Base-by-base conservation (phyloP, 2,113 vertebrate genomes). In the Myiozetetes cayanensis region DNA sequence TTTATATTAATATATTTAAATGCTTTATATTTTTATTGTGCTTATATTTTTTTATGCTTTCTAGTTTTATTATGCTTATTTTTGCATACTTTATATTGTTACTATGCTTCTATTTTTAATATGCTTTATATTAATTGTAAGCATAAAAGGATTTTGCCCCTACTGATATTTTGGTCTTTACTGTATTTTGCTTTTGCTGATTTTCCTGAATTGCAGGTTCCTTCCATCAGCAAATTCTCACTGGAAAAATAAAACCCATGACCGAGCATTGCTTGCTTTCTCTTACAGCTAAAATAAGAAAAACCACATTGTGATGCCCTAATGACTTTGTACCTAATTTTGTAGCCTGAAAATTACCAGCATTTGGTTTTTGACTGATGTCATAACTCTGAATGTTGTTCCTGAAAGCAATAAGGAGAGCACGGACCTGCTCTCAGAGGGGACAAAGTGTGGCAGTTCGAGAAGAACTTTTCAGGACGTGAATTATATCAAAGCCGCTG, bases 201-300 rank as follows among this genome's bases (percentile, higher is more conserved):
- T 91, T 83, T 94, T 85, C 63, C 84, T 83, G 71, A 91, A 85
- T 87, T 85, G 66, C 30, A 37, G 28, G 75, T 92, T 94, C 73
- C 46, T 88, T 83, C 46, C 55, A 79, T 87, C 74, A 94, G 93
- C 78, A 91, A 85, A 89, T 94, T 91, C 75, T 96, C 71, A 37
- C 61, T 8, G 8, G 81, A 91, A 89, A 92, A 96, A 92, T 81
- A 90, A 93, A 89, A 87, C 78, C 90, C 78, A 35, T 75, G 41
- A 94, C 70, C 56, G 53, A 95, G 70, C 74, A 78, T 24, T 85
- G 49, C 47, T 62, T 83, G 41, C 70, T 90, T 49, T 90, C 71
- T 79, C 28, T 86, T 55, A 67, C 50, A 59, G 83, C 83, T 72
- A 59, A 70, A 91, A 63, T 47, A 71, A 90, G 83, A 89, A 93